phyloP scores from a whole-genome alignment of 2,113 vertebrate species.

The Gymnocephalus cernua region DNA sequence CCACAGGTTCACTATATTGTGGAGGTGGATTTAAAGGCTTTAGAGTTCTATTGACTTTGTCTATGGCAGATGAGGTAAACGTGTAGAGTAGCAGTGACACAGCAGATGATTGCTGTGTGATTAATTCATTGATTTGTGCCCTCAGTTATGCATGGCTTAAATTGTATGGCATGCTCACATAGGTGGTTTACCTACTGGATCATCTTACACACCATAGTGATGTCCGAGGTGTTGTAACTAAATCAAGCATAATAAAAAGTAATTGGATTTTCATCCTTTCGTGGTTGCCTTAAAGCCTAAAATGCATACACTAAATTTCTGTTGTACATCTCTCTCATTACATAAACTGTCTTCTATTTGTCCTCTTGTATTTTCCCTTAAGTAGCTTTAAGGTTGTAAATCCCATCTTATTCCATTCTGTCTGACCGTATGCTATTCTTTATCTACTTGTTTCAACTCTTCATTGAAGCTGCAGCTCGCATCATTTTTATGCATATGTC shows the following conservation, averaged over 20 bases:
- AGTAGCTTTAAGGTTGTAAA: not conserved
- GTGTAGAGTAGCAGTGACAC: not conserved
- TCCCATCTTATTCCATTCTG: not conserved
- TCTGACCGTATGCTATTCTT: not conserved
- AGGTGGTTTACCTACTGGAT: conserved; percentile 19
- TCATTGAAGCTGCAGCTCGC: too few species aligned
- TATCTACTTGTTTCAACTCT: not conserved
- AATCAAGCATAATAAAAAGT: conserved; percentile 22
- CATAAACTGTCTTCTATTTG: not conserved
- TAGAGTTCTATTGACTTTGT: not conserved
- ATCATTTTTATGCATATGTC: not conserved
- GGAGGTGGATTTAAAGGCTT: conserved; percentile 29
- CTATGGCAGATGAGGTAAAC: not conserved
- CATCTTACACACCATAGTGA: conserved; percentile 20
- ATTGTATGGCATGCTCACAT: conserved; percentile 10
- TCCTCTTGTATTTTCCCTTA: not conserved
- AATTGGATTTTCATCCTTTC: conserved; percentile 30
- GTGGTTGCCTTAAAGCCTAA: not conserved
- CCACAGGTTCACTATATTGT: not conserved
- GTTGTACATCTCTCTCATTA: not conserved
- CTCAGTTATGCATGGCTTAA: conserved; percentile 36
- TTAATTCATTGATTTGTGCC: conserved; percentile 45
- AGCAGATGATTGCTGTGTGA: conserved; percentile 23
- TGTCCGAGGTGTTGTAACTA: conserved; percentile 15
- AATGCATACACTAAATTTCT: not conserved